phyloP scores from a whole-genome alignment of 1,140 invertebrate species.

The Coenobita brevimanus region DNA sequence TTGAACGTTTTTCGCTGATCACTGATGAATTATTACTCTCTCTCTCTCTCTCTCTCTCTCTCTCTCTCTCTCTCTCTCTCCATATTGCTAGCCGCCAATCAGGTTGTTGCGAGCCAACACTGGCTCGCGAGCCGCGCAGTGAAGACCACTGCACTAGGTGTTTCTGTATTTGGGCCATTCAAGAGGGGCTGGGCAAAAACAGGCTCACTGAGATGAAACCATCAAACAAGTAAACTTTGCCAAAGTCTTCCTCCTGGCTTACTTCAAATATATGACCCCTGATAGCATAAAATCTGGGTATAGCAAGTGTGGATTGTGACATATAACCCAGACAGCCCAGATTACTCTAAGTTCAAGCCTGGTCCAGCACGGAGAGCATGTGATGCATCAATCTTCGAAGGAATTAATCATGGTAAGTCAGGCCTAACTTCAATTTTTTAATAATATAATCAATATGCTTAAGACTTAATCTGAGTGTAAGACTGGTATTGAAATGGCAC shows the following conservation, averaged over 20 bases:
- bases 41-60: too few relatives aligned
- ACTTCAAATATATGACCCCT: neutral
- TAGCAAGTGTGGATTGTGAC: neutral
- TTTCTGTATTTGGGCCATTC: neutral
- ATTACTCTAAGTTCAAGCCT: neutral
- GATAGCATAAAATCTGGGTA: neutral
- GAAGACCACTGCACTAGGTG: slow-evolving; percentile 18
- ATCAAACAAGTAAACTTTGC: neutral
- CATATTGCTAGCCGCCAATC: too few relatives aligned
- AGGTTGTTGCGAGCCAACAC: too few relatives aligned
- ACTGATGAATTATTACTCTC: too few relatives aligned
- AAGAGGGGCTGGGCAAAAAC: neutral
- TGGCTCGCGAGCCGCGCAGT: too few relatives aligned
- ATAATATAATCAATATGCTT: too few relatives aligned
- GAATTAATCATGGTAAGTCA: neutral
- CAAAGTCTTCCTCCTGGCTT: neutral
- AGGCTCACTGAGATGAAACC: neutral
- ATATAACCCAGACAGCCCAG: neutral
- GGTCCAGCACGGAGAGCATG: neutral
- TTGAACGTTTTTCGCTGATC: too few relatives aligned
- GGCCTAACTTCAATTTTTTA: too few relatives aligned
- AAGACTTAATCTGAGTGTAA: too few relatives aligned
- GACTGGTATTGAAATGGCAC: too few relatives aligned
- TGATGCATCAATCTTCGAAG: neutral
- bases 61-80: too few relatives aligned